Evolutionary conservation across 1,140 invertebrate species (phyloP), one percentile per base, ranked within the genome.

Genomic region (Drepana arcuata): DNA sequence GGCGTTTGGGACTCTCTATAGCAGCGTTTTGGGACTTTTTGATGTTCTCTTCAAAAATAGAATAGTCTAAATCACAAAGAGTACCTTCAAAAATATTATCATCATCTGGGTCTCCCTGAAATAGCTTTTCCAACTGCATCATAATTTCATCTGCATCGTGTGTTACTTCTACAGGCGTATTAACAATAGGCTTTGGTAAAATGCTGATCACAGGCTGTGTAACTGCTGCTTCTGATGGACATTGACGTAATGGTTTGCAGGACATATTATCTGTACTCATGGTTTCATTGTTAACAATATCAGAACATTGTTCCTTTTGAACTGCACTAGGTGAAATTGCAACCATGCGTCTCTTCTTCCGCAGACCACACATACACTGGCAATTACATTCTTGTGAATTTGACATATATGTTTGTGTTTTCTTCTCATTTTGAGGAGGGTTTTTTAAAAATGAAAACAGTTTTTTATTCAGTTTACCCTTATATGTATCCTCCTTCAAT

Each of bases 61-160:
- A 41, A 27, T 40, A 24, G 41, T 63, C 56, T 14, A 51, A 25
- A 40, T 60, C 51, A 50, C 51, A 69, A 2, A 74, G 26, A 3
- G 57, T 43, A 23, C 55, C 43, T 45, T 81, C 74, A 68, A 77
- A 81, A 48, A 81, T 52, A 48, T 81, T 74, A 60, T 78, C 69
- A 41, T 79, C 74, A 63, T 73, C 69, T 13, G 47, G 33, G 35
- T 71, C 67, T 23, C 53, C 57, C 48, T 74, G 55, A 56, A 81
- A 81, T 10, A 81, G 34, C 50, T 73, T 66, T 43, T 78, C 73
- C 31, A 79, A 43, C 35, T 79, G 68, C 30, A 54, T 43, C 51
- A 72, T 59, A 38, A 81, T 41, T 14, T 77, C 60, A 53, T 79
- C 73, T 14, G 68, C 59, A 16, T 64, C 54, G 31, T 59, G 55